A percentile compares a stretch with the other conserved stretches of the same genome.
Evolutionary conservation across 2,888 invertebrate genomes (phyloP).

Genomic region (Caradrina clavipalpis): DNA sequence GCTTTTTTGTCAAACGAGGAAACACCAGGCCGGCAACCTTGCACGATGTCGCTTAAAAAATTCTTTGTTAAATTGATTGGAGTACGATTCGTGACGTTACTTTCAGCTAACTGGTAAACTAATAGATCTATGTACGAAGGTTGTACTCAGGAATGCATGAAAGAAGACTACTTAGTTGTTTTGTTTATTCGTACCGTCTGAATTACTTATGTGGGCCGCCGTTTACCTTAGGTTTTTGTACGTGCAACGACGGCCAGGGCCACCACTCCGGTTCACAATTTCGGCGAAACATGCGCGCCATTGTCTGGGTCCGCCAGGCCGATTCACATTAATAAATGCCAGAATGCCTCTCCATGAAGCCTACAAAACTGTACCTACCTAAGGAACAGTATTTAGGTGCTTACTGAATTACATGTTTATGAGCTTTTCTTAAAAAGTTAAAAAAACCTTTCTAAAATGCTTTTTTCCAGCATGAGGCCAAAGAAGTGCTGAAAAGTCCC

Average conservation of each 20-base stretch:
- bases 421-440: background rate
- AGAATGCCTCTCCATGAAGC: constrained; percentile 69
- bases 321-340: constrained; percentile 82
- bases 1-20: constrained; percentile 68
- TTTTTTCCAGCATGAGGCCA: no score
- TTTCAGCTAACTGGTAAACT: constrained; percentile 61
- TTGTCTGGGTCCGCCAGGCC: constrained; percentile 71
- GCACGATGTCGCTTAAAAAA: constrained; percentile 64
- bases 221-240: constrained; percentile 76
- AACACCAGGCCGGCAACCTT: constrained; percentile 66
- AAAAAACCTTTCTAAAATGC: background rate
- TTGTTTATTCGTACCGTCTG: constrained; percentile 78
- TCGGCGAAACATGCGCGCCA: constrained; percentile 76
- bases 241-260: constrained; percentile 69
- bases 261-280: constrained; percentile 73
- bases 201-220: constrained; percentile 80
- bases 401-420: constrained; percentile 10
- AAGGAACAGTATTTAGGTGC: constrained; percentile 14
- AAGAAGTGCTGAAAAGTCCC: no score
- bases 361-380: constrained; percentile 21
- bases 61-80: constrained; percentile 61
- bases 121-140: constrained; percentile 58
- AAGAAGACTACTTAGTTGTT: constrained; percentile 76
- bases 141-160: constrained; percentile 77
- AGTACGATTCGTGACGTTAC: constrained; percentile 49